A percentile compares a stretch with the other conserved stretches of the same genome.
Conservation (phyloP, 2,797 vertebrate species). For the Manis crassicaudata region DNA sequence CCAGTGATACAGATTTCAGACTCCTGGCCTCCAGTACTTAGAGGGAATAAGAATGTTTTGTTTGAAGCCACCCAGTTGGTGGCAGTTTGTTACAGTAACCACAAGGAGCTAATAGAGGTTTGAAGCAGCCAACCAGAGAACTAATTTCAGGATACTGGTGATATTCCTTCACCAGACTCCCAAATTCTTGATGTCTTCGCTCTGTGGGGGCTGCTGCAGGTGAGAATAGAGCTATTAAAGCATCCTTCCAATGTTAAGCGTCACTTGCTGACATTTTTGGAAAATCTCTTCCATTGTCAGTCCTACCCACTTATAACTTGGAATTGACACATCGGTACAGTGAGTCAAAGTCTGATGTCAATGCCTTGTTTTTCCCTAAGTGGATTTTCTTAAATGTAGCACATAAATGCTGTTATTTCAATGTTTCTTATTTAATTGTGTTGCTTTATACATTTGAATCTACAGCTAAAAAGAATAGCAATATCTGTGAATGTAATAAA, state of each 20-base stretch:
- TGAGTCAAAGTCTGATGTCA: slow-evolving; percentile 50
- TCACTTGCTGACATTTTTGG: slow-evolving; percentile 56
- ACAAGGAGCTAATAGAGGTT: neutral
- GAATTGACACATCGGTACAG: slow-evolving; percentile 38
- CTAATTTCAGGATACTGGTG: neutral
- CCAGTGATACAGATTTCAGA: neutral
- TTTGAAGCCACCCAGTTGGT: neutral
- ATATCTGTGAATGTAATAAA: neutral
- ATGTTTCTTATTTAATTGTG: neutral
- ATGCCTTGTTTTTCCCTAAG: slow-evolving; percentile 27
- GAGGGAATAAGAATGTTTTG: neutral
- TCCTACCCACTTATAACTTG: slow-evolving; percentile 31
- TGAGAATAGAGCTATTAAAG: slow-evolving; percentile 27
- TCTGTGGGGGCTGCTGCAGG: slow-evolving; percentile 53
- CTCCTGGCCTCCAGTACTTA: neutral
- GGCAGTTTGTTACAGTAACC: neutral
- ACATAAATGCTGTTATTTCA: neutral
- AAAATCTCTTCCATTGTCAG: slow-evolving; percentile 62
- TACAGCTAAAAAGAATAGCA: neutral
- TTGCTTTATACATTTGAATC: neutral
- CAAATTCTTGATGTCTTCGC: slow-evolving; percentile 28
- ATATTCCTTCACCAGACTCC: neutral
- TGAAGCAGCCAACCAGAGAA: slow-evolving; percentile 30
- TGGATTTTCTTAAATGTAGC: slow-evolving; percentile 28
- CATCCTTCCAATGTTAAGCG: neutral